Base-by-base conservation (phyloP, 2,888 invertebrate genomes). In the Heteropelma amictum region DNA sequence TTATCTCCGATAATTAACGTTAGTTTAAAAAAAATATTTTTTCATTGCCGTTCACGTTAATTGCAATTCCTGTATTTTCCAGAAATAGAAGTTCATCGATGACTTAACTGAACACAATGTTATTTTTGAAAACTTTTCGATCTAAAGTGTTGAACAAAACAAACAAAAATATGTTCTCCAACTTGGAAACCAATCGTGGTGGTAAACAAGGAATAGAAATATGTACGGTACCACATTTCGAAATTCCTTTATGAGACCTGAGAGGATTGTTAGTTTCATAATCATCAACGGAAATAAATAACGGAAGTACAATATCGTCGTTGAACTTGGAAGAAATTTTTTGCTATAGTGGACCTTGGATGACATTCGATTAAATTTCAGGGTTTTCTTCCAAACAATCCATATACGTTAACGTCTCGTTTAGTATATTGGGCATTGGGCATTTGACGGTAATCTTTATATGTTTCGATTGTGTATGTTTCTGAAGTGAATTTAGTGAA, bases 401-500 rank as follows among this genome's bases (percentile, higher is more conserved):
- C 8, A 80, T 53, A 28, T 28, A 33, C 8, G 8, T 33, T 33
- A 33, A 33, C 33, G 33, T 2, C 33, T 33, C 33, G 33, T 33
- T 33, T 33, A 33, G 33, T 33, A 33, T 33, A 33, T 33, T 33
- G 40, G 77, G 77, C 42, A 80, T 61, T 68, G 2, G 77, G 70
- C 69, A 82, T 80, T 28, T 78, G 79, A 71, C 80, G 77, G 73
- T 74, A 40, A 63, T 72, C 45, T n/a, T n/a, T n/a, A 78, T 72
- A 12, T 67, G 77, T n/a, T 68, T 38, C 17, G 40, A 53, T 60
- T 60, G 53, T 2, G 70, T n/a, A 38, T 17, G 60, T 65, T 38
- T 70, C 51, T 21, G 56, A 35, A n/a, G 58, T 68, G 14, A 53
- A 53, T 65, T 63, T 21, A 12, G 68, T 17, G 42, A 17, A 17